Evolutionary conservation across 2,888 invertebrate genomes (phyloP), one percentile per base, ranked within the genome.

Genomic region (Cosmorhoe ocellata): DNA sequence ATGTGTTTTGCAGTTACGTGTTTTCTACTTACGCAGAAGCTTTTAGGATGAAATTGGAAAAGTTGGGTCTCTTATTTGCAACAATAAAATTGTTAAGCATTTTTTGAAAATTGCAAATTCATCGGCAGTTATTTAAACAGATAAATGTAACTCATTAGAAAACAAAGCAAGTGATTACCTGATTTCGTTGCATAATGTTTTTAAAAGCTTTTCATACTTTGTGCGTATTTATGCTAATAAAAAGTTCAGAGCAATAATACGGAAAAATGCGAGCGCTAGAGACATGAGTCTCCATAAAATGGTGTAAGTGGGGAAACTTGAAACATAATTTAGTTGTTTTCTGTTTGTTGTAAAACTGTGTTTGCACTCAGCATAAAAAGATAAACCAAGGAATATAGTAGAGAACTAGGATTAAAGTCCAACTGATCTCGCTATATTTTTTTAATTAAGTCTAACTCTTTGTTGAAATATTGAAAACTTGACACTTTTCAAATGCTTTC

Each of bases 151-250:
- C 61, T 69, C 60, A 63, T 57, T 62, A 64, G 58, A 61, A 70
- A 68, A 70, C 58, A 66, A 61, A 63, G 67, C 71, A 61, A 61
- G 58, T 64, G 67, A 74, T 73, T 69, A 70, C 69, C 60, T 63
- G 62, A 67, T 68, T 73, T 66, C 57, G 61, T 61, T 56, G 64
- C 64, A 65, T 76, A 74, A 74, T 71, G 67, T 73, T 71, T 70
- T 73, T 72, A 72, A 79, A 77, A 79, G 79, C 76, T 76, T 77
- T 74, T 71, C 60, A 61, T 69, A 63, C 69, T 74, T 71, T 75
- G 66, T 64, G 64, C 67, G 69, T 76, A 73, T 76, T 76, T 74
- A 77, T 76, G 77, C 66, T 76, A 78, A 79, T 79, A 66, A 67
- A 69, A 75, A 76, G 74, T 70, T 68, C 69, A 65, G 68, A 71